Evolutionary conservation across 2,113 vertebrate genomes (phyloP).

Genomic region (Zosterops lateralis): DNA sequence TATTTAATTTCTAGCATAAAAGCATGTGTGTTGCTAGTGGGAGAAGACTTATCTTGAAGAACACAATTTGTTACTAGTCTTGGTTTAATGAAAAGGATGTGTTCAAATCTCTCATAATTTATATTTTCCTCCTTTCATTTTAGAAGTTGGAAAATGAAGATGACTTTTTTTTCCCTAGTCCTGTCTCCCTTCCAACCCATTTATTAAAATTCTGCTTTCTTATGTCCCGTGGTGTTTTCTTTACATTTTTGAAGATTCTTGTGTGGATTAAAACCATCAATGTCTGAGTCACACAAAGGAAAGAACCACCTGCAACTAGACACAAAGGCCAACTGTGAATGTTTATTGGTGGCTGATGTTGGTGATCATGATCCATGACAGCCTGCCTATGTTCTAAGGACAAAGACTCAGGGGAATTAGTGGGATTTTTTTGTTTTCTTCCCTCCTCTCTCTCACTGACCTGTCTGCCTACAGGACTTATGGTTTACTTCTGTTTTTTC

Average conservation of each 20-base stretch:
- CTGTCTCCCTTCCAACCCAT: not conserved
- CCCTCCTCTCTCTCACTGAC: not conserved
- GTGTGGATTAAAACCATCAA: not conserved
- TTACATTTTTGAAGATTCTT: not conserved
- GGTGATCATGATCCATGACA: not conserved
- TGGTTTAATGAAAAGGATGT: not conserved
- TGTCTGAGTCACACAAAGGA: not conserved
- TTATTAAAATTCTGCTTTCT: conserved; percentile 51
- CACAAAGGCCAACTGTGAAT: not conserved
- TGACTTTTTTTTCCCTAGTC: not conserved
- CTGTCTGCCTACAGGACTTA: not conserved
- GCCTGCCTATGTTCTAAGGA: not conserved
- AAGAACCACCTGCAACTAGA: not conserved
- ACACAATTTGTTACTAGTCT: not conserved
- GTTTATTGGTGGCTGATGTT: not conserved
- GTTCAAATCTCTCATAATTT: not conserved
- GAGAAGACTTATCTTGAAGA: not conserved
- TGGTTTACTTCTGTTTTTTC: not conserved
- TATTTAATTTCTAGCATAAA: not conserved
- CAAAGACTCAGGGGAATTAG: not conserved
- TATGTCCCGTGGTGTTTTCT: not conserved
- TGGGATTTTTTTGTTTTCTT: not conserved
- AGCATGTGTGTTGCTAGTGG: not conserved
- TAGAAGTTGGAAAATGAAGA: not conserved
- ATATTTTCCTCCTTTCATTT: not conserved